These are phyloP conservation scores for Limosa lapponica DNA, from an alignment of 2,797 vertebrate species.

Conservation along the genomic window DNA sequence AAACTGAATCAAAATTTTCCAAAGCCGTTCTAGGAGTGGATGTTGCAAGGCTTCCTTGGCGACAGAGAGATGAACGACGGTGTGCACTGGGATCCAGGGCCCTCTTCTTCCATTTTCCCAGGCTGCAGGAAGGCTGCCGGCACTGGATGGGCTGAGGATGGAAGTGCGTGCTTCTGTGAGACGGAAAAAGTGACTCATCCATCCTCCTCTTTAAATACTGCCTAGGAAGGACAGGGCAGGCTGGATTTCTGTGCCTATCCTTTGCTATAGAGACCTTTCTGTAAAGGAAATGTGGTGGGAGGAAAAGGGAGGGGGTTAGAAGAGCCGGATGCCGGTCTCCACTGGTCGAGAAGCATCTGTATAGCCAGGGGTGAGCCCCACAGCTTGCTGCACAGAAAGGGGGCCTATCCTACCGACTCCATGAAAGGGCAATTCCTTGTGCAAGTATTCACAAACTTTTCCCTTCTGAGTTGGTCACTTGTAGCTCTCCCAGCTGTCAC, in stretches of 20 bases:
- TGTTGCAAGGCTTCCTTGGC: background rate
- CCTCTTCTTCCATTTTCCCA: background rate
- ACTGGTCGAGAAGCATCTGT: background rate
- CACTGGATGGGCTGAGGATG: background rate
- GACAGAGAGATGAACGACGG: background rate
- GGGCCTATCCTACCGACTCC: background rate
- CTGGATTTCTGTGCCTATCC: background rate
- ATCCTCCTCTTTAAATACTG: background rate
- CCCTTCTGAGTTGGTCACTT: background rate
- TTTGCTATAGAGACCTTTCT: background rate
- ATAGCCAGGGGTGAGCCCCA: background rate
- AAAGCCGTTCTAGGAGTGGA: background rate
- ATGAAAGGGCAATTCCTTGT: background rate
- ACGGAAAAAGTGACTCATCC: slow-evolving; percentile 35
- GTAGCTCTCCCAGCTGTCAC: background rate
- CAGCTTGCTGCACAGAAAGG: background rate
- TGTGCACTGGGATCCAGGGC: background rate
- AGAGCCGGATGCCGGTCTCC: background rate
- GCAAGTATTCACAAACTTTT: background rate
- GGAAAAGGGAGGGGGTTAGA: background rate
- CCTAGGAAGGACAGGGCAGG: background rate
- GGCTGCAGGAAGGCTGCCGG: background rate
- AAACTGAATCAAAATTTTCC: background rate
- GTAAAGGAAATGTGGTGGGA: background rate
- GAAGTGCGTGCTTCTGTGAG: background rate